Evolutionary conservation across 1,140 invertebrate species (phyloP).

Genomic region (Eumeta japonica): DNA sequence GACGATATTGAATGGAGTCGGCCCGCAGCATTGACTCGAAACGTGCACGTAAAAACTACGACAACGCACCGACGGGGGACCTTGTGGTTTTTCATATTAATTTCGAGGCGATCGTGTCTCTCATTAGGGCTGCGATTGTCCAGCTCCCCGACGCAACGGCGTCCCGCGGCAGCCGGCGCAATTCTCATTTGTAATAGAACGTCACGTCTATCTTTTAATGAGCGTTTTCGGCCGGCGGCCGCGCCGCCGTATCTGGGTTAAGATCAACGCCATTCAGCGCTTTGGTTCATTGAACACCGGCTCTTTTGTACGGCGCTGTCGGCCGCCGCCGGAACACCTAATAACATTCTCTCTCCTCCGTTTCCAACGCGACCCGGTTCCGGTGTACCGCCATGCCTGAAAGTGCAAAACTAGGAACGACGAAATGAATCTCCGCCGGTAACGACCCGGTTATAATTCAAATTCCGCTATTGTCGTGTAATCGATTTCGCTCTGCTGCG

Average conservation of each 20-base stretch:
- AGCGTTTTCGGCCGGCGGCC: constrained; percentile 1
- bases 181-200: neutral
- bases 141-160: too few species aligned
- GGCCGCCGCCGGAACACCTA: too few species aligned
- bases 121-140: too few species aligned
- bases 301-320: neutral
- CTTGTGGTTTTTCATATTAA: too few species aligned
- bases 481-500: neutral
- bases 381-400: neutral
- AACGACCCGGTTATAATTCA: neutral
- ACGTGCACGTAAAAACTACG: too few species aligned
- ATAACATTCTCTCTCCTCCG: neutral
- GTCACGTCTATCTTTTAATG: neutral
- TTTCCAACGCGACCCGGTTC: neutral
- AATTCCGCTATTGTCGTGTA: neutral
- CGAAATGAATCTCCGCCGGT: neutral
- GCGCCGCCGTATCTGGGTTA: neutral
- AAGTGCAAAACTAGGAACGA: neutral
- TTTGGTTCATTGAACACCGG: neutral
- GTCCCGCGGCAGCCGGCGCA: too few species aligned
- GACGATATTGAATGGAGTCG: too few species aligned
- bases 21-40: too few species aligned
- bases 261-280: neutral
- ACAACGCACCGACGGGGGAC: too few species aligned
- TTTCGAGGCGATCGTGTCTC: too few species aligned